These are phyloP conservation scores for Halichondria panicea DNA, from an alignment of 37 sponge, comb jelly and placozoan species.

Conservation along the genomic window DNA sequence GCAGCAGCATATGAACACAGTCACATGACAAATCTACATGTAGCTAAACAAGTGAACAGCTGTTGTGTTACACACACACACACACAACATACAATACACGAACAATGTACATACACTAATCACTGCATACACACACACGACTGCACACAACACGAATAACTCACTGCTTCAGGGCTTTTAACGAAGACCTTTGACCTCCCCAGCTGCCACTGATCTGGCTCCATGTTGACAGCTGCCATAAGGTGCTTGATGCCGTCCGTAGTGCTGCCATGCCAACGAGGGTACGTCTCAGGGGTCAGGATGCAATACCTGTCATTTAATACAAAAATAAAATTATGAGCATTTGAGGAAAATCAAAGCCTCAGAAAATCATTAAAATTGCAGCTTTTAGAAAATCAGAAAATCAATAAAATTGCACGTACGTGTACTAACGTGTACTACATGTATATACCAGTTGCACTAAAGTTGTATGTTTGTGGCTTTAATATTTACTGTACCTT, in stretches of 20 bases:
- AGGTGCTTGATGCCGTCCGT: conserved; percentile 81
- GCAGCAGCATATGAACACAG: not conserved
- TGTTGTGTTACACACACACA: not conserved
- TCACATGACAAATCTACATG: not conserved
- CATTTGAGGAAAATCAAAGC: not conserved
- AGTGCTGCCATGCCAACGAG: conserved; percentile 81
- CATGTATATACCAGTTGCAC: not conserved
- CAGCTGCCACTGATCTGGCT: conserved; percentile 96
- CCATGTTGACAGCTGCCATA: conserved; percentile 94
- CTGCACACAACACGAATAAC: conserved; percentile 6
- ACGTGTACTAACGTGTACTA: not conserved
- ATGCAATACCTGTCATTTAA: conserved; percentile 70
- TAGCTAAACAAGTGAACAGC: not conserved
- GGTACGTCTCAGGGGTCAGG: conserved; percentile 92
- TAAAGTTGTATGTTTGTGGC: not conserved
- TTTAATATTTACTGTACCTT: conserved; percentile 32
- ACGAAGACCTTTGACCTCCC: conserved; percentile 92
- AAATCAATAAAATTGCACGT: not conserved
- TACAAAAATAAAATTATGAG: not conserved
- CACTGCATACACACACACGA: no score
- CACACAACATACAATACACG: no score
- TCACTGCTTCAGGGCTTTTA: conserved; percentile 95
- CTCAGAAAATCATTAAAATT: not conserved
- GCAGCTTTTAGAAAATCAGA: not conserved
- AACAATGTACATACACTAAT: no score